Evolutionary conservation across 1,140 invertebrate genomes (phyloP).

Genomic region (Portunus trituberculatus): DNA sequence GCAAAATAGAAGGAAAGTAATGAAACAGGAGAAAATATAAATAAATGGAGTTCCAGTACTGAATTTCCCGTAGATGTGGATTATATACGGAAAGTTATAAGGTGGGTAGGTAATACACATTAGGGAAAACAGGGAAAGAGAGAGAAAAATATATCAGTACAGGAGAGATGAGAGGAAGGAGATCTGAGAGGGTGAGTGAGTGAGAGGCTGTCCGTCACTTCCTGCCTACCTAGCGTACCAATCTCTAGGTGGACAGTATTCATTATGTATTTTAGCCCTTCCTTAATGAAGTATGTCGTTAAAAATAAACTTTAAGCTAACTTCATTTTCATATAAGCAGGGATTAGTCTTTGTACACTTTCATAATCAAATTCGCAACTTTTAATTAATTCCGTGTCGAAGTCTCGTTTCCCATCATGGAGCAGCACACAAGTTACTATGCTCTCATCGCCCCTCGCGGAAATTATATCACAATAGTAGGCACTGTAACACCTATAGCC

Average conservation of each 20-base stretch:
- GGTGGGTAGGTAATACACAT: no score
- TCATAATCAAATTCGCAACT: neutral
- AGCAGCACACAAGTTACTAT: neutral
- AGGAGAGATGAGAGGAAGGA: no score
- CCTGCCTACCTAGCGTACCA: neutral
- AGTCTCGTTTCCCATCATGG: conserved; percentile 9
- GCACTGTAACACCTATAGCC: neutral
- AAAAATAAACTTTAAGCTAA: conserved; percentile 2
- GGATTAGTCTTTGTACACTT: conserved; percentile 1
- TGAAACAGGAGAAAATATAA: no score
- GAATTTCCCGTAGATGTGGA: no score
- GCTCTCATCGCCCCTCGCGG: neutral
- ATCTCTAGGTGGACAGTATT: neutral
- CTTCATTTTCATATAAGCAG: neutral
- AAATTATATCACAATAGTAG: neutral
- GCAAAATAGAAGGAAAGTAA: no score
- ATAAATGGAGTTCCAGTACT: no score
- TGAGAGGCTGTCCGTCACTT: no score
- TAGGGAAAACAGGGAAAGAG: no score
- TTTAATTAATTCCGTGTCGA: neutral
- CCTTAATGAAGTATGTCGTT: neutral
- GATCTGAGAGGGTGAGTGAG: no score
- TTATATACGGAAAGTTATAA: no score
- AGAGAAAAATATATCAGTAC: no score
- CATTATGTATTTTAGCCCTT: neutral